Conservation (phyloP, 2,113 vertebrate genomes). For the Nipponia nippon region DNA sequence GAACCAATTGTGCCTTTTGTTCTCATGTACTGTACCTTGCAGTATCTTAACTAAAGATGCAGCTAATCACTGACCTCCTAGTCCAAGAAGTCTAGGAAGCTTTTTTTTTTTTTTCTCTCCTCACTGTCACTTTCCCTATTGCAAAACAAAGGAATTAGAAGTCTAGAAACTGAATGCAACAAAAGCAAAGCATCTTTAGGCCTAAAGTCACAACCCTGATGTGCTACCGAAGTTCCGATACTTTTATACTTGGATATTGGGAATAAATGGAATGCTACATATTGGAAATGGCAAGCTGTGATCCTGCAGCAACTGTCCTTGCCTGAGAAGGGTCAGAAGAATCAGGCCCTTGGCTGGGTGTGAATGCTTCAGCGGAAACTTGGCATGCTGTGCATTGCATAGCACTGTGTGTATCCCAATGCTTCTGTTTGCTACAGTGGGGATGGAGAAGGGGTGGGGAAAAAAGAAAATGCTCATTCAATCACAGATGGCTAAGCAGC, state of each 20-base stretch:
- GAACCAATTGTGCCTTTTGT: constrained; percentile 1
- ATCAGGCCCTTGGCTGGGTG: neutral
- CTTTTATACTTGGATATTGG: neutral
- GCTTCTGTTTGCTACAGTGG: neutral
- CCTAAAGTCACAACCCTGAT: neutral
- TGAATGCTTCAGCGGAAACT: neutral
- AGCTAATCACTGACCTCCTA: neutral
- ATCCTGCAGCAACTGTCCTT: neutral
- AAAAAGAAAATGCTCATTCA: neutral
- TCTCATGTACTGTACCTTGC: neutral
- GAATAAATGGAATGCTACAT: neutral
- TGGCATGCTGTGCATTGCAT: neutral
- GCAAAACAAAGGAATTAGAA: neutral
- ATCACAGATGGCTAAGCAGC: neutral
- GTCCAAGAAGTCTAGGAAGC: neutral
- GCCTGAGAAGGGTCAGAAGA: neutral
- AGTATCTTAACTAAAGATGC: constrained; percentile 3
- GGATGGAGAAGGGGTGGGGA: neutral
- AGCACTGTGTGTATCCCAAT: neutral
- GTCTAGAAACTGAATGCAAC: neutral
- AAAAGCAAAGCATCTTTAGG: neutral
- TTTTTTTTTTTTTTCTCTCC: neutral
- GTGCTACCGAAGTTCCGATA: neutral
- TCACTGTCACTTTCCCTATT: neutral
- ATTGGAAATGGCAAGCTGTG: neutral